A percentile compares a stretch with the other conserved stretches of the same genome.
phyloP scores from a whole-genome alignment of 2,113 vertebrate species.

The Rhynchopsitta pachyrhyncha region DNA sequence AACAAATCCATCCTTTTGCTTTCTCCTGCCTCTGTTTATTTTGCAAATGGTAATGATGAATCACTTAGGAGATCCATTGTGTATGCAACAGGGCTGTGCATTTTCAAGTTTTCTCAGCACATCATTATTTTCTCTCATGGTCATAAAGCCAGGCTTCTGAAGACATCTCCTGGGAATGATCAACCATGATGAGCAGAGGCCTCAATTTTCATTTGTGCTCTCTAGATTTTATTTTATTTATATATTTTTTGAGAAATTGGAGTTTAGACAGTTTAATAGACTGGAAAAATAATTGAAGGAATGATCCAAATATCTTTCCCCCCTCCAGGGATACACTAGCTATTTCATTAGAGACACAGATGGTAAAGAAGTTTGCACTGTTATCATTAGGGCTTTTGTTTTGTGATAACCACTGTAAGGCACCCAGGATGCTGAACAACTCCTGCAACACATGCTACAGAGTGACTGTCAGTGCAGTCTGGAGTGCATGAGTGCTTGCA shows the following conservation, averaged over 20 bases:
- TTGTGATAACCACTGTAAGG: not conserved
- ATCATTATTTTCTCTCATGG: not conserved
- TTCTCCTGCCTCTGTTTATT: not conserved
- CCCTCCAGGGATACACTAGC: not conserved
- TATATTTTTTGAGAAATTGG: slow-evolving; percentile 4
- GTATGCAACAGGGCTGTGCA: not conserved
- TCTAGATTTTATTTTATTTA: slow-evolving; percentile 2
- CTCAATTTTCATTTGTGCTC: not conserved
- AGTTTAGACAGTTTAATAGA: slow-evolving; percentile 54
- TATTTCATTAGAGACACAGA: slow-evolving; percentile 12
- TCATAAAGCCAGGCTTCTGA: slow-evolving; percentile 1
- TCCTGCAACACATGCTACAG: not conserved
- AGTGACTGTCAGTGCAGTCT: not conserved
- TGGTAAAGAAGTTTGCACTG: not conserved
- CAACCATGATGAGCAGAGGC: not conserved
- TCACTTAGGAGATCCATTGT: not conserved
- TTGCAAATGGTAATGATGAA: not conserved
- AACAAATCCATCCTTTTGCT: not conserved
- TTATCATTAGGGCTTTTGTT: not conserved
- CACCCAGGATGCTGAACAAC: not conserved
- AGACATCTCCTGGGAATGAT: not conserved
- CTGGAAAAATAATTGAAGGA: slow-evolving; percentile 68
- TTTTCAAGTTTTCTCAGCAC: not conserved
- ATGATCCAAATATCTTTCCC: not conserved
- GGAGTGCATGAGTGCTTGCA: rapidly evolving